Conservation (phyloP, 2,888 invertebrate genomes). For the Tachina fera region DNA sequence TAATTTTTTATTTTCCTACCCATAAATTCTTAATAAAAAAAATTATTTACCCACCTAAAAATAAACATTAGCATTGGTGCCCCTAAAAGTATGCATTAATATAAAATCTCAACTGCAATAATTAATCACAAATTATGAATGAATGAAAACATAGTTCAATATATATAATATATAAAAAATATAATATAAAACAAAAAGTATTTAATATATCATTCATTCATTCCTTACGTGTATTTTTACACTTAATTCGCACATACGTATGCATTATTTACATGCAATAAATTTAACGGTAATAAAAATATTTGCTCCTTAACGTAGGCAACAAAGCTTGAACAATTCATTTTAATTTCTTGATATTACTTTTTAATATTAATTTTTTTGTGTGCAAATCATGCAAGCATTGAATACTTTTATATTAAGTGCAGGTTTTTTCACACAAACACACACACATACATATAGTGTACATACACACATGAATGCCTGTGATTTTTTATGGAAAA, state of each 20-base stretch:
- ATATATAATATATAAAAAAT: no score
- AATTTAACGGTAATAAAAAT: slow-evolving; percentile 57
- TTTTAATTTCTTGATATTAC: slow-evolving; percentile 17
- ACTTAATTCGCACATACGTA: background rate
- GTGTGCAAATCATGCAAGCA: slow-evolving; percentile 5
- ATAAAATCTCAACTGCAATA: no score
- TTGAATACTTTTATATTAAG: slow-evolving; percentile 3
- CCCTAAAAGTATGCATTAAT: no score
- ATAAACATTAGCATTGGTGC: no score
- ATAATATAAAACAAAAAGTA: no score
- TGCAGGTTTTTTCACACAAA: background rate
- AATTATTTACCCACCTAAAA: no score
- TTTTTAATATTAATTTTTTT: slow-evolving; percentile 5
- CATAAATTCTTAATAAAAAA: no score
- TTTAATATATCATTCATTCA: background rate
- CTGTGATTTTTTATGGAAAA: slow-evolving; percentile 27
- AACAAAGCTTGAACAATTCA: slow-evolving; percentile 32
- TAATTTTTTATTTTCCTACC: no score
- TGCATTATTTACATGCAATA: slow-evolving; percentile 46
- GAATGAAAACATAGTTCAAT: no score
- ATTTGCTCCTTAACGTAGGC: slow-evolving; percentile 43
- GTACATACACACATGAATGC: background rate
- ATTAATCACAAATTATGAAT: no score
- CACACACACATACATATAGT: background rate
- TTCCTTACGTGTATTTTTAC: background rate